phyloP scores from a whole-genome alignment of 2,888 invertebrate genomes.

The Drosophila glabriapex region DNA sequence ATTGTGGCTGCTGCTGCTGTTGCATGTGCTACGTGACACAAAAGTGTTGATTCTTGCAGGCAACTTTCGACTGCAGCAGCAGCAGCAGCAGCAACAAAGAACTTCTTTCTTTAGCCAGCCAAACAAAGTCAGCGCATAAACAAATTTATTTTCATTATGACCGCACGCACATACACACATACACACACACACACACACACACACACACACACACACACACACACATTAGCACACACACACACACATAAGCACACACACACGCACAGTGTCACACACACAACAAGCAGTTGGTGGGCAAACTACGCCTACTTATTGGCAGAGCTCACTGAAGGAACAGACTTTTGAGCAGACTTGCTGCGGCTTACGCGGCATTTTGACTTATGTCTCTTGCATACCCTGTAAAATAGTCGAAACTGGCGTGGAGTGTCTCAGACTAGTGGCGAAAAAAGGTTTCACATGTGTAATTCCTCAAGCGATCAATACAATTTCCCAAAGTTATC shows the following conservation, averaged over 20 bases:
- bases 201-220: slow-evolving; percentile 11
- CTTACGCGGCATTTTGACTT: slow-evolving; percentile 51
- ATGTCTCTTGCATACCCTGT: slow-evolving; percentile 34
- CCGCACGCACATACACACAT: slow-evolving; percentile 36
- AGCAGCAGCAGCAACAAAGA: slow-evolving; percentile 57
- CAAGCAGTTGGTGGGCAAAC: slow-evolving; percentile 19
- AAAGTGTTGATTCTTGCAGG: slow-evolving; percentile 53
- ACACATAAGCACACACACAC: slow-evolving; percentile 11
- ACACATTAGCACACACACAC: slow-evolving; percentile 11
- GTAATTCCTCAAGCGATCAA: background rate
- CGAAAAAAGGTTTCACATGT: background rate
- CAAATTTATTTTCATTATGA: slow-evolving; percentile 71
- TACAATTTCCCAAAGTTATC: background rate
- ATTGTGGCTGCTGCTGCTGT: slow-evolving; percentile 2
- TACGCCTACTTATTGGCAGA: slow-evolving; percentile 49
- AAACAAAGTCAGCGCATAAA: slow-evolving; percentile 59
- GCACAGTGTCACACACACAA: slow-evolving; percentile 12
- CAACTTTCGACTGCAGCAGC: slow-evolving; percentile 46
- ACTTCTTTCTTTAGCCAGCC: slow-evolving; percentile 55
- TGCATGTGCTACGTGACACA: slow-evolving; percentile 62
- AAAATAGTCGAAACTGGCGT: background rate
- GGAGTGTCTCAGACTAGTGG: background rate
- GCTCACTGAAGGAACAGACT: slow-evolving; percentile 13
- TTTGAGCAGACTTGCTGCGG: slow-evolving; percentile 25
- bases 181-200: slow-evolving; percentile 1